phyloP scores from a whole-genome alignment of 1,140 invertebrate species.

The Caerostris extrusa region DNA sequence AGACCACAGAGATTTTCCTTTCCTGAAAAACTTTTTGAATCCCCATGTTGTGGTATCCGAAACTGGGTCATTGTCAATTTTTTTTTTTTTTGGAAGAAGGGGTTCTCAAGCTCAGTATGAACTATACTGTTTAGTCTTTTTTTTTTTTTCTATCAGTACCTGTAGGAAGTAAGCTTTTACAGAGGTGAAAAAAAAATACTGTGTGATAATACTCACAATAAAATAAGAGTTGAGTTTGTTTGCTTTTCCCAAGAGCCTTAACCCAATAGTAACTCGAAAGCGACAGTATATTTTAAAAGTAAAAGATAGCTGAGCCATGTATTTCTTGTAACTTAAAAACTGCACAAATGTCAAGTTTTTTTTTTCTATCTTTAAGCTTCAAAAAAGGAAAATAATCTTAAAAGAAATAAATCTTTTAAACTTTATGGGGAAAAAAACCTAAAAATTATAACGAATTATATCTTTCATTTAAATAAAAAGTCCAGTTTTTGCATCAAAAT shows the following conservation, averaged over 20 bases:
- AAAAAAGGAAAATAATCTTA: too few relatives aligned
- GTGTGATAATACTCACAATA: constrained; percentile 9
- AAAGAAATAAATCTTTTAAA: too few relatives aligned
- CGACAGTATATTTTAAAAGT: not conserved
- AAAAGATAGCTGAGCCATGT: too few relatives aligned
- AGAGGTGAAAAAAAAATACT: not conserved
- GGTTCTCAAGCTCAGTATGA: not conserved
- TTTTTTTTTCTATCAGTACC: constrained; percentile 8
- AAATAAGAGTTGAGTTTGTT: constrained; percentile 31
- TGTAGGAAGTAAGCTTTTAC: constrained; percentile 10
- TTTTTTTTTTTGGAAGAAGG: not conserved
- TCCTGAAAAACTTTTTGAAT: not conserved
- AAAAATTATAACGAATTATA: too few relatives aligned
- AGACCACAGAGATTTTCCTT: constrained; percentile 1
- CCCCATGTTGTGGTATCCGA: constrained; percentile 15
- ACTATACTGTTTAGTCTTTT: too few relatives aligned
- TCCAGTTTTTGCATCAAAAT: too few relatives aligned
- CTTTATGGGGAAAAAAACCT: too few relatives aligned
- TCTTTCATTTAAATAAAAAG: too few relatives aligned
- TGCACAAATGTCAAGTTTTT: too few relatives aligned
- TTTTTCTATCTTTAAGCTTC: too few relatives aligned
- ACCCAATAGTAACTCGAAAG: not conserved
- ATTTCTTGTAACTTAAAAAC: too few relatives aligned
- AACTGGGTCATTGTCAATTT: constrained; percentile 50
- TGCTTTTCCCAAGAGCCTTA: constrained; percentile 18